A percentile compares a stretch with the other conserved stretches of the same genome.
These are phyloP conservation scores for Acronicta aceris DNA, from an alignment of 2,888 invertebrate species.

Conservation along the genomic window DNA sequence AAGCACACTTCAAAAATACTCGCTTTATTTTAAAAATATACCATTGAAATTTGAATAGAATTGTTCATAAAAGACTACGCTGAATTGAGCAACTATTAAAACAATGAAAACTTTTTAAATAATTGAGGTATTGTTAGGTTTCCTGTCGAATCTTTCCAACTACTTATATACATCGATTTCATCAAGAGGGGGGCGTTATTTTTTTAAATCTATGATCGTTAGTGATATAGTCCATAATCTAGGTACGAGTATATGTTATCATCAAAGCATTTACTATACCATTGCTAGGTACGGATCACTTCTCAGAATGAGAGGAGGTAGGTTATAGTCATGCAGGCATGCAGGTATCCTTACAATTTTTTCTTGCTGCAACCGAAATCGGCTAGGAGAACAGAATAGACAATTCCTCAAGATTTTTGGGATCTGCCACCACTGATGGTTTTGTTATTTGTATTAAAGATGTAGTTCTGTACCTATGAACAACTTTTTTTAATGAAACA, in stretches of 20 bases:
- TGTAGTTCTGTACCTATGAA: not conserved
- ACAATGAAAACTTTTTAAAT: conserved; percentile 48
- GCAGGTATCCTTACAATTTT: too few relatives aligned
- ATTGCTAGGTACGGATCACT: too few relatives aligned
- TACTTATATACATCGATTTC: conserved; percentile 39
- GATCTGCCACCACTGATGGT: not conserved
- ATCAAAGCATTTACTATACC: too few relatives aligned
- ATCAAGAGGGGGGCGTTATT: conserved; percentile 44
- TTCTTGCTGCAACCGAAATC: too few relatives aligned
- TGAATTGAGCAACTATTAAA: conserved; percentile 75
- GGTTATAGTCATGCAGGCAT: too few relatives aligned
- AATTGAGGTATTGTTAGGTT: conserved; percentile 27
- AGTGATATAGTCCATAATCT: too few relatives aligned
- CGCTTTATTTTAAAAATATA: conserved; percentile 47
- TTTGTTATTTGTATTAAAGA: not conserved
- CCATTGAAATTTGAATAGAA: conserved; percentile 38
- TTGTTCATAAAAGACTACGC: conserved; percentile 52
- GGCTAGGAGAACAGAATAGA: too few relatives aligned
- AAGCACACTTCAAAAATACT: conserved; percentile 68
- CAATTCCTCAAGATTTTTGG: not conserved
- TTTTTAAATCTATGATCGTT: conserved; percentile 14
- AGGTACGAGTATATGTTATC: too few relatives aligned
- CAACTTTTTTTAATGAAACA: conserved; percentile 3
- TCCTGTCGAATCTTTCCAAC: conserved; percentile 43
- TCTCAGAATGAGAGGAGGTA: too few relatives aligned